phyloP scores from a whole-genome alignment of 1,140 invertebrate species.

The Drosophila mojavensis region DNA sequence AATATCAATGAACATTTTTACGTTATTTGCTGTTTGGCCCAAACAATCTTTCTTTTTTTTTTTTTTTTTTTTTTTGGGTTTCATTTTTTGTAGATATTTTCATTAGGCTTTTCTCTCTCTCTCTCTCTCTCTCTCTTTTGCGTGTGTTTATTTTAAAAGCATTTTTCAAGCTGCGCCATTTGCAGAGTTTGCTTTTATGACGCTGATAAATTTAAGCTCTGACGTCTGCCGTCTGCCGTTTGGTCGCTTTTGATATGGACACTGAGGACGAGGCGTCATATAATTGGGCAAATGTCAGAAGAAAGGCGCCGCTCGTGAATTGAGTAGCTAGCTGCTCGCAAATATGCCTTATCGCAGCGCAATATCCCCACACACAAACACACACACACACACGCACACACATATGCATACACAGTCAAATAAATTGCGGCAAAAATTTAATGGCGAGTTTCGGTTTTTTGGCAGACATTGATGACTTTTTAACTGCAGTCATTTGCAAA shows the following conservation, averaged over 20 bases:
- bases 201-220: constrained; percentile 52
- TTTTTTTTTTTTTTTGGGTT: not conserved
- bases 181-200: constrained; percentile 44
- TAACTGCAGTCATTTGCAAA: constrained; percentile 79
- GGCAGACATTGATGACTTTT: constrained; percentile 82
- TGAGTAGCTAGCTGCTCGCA: constrained; percentile 17
- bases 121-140: constrained; percentile 15
- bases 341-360: constrained; percentile 47
- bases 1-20: constrained; percentile 49
- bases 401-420: constrained; percentile 22
- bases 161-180: constrained; percentile 47
- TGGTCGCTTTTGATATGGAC: constrained; percentile 40
- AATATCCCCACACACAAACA: constrained; percentile 35
- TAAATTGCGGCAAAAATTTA: constrained; percentile 73
- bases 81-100: constrained; percentile 5
- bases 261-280: constrained; percentile 28
- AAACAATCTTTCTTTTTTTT: not conserved
- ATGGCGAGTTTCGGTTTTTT: constrained; percentile 66
- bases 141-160: constrained; percentile 36
- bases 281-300: constrained; percentile 46
- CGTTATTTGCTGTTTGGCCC: constrained; percentile 31
- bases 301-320: constrained; percentile 19
- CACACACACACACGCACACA: constrained; percentile 24
- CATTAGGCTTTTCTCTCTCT: constrained; percentile 2
- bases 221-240: constrained; percentile 34